Percentiles rank a stretch among this genome's conserved stretches.
phyloP scores from a whole-genome alignment of 2,797 vertebrate genomes.

The Sparidentex hasta region DNA sequence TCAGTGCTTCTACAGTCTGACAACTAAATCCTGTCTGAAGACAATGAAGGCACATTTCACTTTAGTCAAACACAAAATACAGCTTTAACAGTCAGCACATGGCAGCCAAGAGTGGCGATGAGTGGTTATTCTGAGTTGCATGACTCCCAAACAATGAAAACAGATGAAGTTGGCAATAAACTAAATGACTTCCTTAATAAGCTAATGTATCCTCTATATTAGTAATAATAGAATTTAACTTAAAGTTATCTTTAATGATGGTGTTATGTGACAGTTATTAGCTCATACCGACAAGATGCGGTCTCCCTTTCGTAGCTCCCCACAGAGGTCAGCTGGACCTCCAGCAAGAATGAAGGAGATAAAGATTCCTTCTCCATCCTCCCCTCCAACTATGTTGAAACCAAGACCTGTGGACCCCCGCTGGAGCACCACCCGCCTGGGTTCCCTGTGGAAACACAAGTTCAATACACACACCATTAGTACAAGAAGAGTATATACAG shows the following conservation, averaged over 20 bases:
- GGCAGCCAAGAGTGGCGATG: neutral
- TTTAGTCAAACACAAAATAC: neutral
- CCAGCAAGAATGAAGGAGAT: slow-evolving; percentile 98
- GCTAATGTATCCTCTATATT: neutral
- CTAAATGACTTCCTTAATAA: neutral
- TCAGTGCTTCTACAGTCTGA: slow-evolving; percentile 16
- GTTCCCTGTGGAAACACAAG: slow-evolving; percentile 83
- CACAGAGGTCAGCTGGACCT: slow-evolving; percentile 96
- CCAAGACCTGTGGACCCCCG: slow-evolving; percentile 96
- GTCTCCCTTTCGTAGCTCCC: slow-evolving; percentile 96
- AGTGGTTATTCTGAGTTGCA: neutral
- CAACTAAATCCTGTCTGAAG: slow-evolving; percentile 21
- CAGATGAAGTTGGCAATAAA: neutral
- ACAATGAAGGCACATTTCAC: slow-evolving; percentile 59
- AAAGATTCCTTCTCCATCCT: slow-evolving; percentile 98
- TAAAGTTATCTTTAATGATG: neutral
- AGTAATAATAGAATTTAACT: neutral
- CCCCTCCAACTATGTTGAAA: slow-evolving; percentile 98
- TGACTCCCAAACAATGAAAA: neutral
- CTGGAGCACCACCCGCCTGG: slow-evolving; percentile 95
- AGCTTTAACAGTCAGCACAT: neutral
- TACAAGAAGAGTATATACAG: neutral
- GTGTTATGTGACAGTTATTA: neutral
- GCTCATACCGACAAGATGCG: slow-evolving; percentile 94
- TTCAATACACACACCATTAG: slow-evolving; percentile 1